A percentile compares a stretch with the other conserved stretches of the same genome.
phyloP scores from a whole-genome alignment of 1,140 invertebrate species.

The Bombus haemorrhoidalis region DNA sequence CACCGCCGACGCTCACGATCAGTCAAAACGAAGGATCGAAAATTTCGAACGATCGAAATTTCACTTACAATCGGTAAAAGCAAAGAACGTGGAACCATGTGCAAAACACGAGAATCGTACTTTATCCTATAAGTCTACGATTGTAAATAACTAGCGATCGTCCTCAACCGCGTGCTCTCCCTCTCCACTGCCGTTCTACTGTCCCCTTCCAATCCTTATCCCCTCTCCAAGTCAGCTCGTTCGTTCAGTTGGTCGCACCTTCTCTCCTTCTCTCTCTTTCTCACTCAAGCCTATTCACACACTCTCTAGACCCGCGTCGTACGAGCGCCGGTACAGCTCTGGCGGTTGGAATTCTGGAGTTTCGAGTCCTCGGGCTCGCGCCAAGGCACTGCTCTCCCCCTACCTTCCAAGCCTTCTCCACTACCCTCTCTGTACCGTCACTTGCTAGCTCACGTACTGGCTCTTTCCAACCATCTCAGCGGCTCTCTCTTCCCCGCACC shows the following conservation, averaged over 20 bases:
- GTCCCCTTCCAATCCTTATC: not conserved
- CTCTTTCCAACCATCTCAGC: conserved; percentile 12
- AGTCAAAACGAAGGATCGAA: not conserved
- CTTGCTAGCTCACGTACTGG: conserved; percentile 43
- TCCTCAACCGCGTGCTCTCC: conserved; percentile 33
- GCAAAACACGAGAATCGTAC: not conserved
- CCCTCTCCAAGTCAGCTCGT: not conserved
- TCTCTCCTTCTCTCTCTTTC: not conserved
- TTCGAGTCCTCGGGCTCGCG: conserved; percentile 72
- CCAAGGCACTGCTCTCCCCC: conserved; percentile 66
- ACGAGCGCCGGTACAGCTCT: conserved; percentile 74
- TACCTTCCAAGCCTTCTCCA: conserved; percentile 51
- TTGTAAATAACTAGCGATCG: conserved; percentile 37
- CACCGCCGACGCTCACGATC: not conserved
- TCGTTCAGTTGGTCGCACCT: not conserved
- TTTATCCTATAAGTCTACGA: conserved; percentile 32
- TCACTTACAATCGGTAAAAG: not conserved
- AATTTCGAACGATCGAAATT: not conserved
- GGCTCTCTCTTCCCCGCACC: conserved; percentile 21
- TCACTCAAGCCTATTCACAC: conserved; percentile 28
- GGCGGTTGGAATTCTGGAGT: conserved; percentile 74
- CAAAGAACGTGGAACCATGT: not conserved
- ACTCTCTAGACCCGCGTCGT: conserved; percentile 64
- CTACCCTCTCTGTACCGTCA: conserved; percentile 53
- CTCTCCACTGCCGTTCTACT: not conserved